phyloP scores from a whole-genome alignment of 2,797 vertebrate species.

The Spinibarbus caldwelli region DNA sequence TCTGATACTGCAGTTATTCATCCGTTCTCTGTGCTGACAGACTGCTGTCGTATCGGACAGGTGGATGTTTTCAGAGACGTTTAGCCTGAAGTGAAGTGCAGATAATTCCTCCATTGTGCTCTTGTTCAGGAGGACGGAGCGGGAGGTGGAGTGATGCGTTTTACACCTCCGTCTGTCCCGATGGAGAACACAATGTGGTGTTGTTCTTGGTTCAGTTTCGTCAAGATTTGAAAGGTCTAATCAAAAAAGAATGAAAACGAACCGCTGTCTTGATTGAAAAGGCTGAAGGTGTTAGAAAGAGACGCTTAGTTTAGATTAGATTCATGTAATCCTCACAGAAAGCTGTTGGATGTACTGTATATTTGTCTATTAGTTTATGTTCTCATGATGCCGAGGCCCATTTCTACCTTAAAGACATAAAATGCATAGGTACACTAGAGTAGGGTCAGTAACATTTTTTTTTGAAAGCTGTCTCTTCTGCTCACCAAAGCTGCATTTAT shows the following conservation, averaged over 20 bases:
- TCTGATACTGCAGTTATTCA: background rate
- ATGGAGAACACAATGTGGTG: conserved; percentile 31
- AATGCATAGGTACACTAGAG: background rate
- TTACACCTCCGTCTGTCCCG: conserved; percentile 43
- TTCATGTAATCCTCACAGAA: background rate
- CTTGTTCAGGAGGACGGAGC: conserved; percentile 1
- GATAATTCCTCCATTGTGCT: conserved; percentile 55
- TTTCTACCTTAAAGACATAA: background rate
- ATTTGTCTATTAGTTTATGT: background rate
- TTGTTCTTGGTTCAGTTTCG: conserved; percentile 35
- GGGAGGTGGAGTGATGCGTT: conserved; percentile 32
- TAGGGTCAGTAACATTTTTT: background rate
- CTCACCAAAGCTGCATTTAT: background rate
- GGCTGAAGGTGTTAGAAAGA: background rate
- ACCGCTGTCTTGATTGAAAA: conserved; percentile 9
- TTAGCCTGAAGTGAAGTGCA: conserved; percentile 50
- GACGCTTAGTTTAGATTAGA: background rate
- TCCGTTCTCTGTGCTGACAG: conserved; percentile 22
- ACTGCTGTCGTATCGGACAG: conserved; percentile 8
- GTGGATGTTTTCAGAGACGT: conserved; percentile 37
- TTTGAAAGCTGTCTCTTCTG: background rate
- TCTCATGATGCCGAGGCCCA: background rate
- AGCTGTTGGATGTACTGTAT: background rate
- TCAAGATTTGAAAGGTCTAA: conserved; percentile 38
- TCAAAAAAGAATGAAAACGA: conserved; percentile 45